phyloP scores from a whole-genome alignment of 1,140 invertebrate genomes.

The Lasioglossum albipes region DNA sequence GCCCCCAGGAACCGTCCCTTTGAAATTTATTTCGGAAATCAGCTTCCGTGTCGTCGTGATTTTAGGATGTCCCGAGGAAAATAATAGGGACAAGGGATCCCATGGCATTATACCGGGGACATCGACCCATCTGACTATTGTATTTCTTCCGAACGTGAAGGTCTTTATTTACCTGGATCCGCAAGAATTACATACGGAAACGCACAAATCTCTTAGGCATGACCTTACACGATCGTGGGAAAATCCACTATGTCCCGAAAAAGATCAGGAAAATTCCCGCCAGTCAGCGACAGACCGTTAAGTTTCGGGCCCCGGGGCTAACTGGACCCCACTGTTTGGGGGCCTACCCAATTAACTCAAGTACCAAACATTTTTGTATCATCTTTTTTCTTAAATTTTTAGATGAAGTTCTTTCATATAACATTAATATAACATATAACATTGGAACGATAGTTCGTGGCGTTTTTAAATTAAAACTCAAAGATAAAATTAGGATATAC shows the following conservation, averaged over 20 bases:
- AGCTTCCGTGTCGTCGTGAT: constrained; percentile 38
- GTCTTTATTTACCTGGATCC: constrained; percentile 56
- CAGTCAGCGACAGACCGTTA: too few relatives aligned
- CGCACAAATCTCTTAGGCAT: constrained; percentile 22
- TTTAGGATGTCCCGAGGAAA: constrained; percentile 16
- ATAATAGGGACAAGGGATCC: constrained; percentile 7
- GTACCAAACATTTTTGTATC: too few relatives aligned
- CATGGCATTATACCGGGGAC: constrained; percentile 5
- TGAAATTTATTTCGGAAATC: constrained; percentile 50
- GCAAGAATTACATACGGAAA: constrained; percentile 52
- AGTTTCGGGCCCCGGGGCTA: too few relatives aligned
- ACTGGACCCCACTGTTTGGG: too few relatives aligned
- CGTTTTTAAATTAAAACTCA: too few relatives aligned
- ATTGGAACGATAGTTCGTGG: too few relatives aligned
- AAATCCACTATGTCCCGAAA: constrained; percentile 30
- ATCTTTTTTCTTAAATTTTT: too few relatives aligned
- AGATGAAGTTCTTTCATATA: too few relatives aligned
- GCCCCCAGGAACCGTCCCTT: not conserved
- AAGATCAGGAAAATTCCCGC: constrained; percentile 29
- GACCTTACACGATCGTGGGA: constrained; percentile 54
- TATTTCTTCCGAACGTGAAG: constrained; percentile 27
- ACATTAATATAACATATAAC: too few relatives aligned
- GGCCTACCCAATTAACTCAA: too few relatives aligned
- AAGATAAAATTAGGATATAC: too few relatives aligned
- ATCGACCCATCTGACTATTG: constrained; percentile 54